Evolutionary conservation across 2,113 vertebrate species (phyloP).

Genomic region (Leptodactylus fuscus): DNA sequence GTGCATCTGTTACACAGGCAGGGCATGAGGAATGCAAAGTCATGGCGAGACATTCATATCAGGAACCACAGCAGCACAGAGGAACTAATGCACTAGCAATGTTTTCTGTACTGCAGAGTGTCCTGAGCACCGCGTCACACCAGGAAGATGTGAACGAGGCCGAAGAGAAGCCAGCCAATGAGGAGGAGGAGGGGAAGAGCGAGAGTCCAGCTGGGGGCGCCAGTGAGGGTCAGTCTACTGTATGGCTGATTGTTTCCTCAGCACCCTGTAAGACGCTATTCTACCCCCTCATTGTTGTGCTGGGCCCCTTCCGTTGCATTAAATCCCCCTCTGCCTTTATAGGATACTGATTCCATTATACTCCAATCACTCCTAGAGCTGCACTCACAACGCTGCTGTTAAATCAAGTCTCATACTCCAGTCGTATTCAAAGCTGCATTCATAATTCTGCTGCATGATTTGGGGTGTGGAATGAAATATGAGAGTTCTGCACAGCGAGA

Average conservation of each 20-base stretch:
- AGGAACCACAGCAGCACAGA: not conserved
- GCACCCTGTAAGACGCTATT: too few relatives aligned
- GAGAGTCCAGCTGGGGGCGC: not conserved
- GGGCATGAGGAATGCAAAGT: too few relatives aligned
- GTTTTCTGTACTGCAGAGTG: constrained; percentile 41
- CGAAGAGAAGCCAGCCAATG: constrained; percentile 41
- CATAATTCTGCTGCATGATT: too few relatives aligned
- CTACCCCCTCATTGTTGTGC: too few relatives aligned
- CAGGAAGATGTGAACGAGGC: constrained; percentile 36
- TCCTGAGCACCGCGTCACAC: constrained; percentile 63
- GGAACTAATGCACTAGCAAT: not conserved
- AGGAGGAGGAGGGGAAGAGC: constrained; percentile 61
- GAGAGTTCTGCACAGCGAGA: not conserved
- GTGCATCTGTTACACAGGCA: not conserved
- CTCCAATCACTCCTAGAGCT: not conserved
- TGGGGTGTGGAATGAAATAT: too few relatives aligned
- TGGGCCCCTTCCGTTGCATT: too few relatives aligned
- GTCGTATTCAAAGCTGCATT: too few relatives aligned
- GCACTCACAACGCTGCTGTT: too few relatives aligned
- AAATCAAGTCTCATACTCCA: too few relatives aligned
- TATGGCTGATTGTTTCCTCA: not conserved
- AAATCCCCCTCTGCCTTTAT: too few relatives aligned
- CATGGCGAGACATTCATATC: too few relatives aligned
- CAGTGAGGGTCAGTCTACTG: constrained; percentile 28
- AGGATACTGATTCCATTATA: not conserved